phyloP scores from a whole-genome alignment of 2,113 vertebrate genomes.

The Gambusia holbrooki region DNA sequence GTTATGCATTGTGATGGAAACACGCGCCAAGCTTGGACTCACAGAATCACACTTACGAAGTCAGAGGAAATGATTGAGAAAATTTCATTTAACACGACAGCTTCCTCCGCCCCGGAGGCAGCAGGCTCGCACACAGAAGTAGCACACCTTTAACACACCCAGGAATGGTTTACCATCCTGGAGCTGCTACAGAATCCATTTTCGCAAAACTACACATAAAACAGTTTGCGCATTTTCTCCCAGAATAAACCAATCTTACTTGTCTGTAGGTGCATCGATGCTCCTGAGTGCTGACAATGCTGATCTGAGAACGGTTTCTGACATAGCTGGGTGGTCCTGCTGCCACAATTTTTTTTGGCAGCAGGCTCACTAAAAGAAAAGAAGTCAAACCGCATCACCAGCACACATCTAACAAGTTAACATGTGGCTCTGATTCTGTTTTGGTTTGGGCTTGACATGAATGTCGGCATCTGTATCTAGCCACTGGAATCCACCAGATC shows the following conservation, averaged over 20 bases:
- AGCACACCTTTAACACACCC: background rate
- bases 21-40: background rate
- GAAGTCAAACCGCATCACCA: background rate
- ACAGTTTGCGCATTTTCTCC: background rate
- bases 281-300: background rate
- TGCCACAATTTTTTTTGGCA: background rate
- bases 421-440: too few species aligned
- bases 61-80: background rate
- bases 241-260: background rate
- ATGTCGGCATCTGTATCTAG: too few species aligned
- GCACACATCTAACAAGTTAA: background rate
- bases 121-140: background rate
- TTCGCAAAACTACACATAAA: background rate
- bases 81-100: background rate
- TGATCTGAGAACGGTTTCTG: background rate
- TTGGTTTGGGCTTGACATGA: too few species aligned
- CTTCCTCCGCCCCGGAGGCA: background rate
- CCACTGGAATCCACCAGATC: too few species aligned
- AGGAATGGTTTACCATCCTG: background rate
- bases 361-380: background rate
- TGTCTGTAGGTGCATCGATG: background rate
- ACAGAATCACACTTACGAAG: background rate
- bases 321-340: background rate
- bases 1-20: background rate
- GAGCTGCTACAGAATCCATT: background rate